Base-by-base conservation (phyloP, 2,888 invertebrate species). In the Pyrrhosoma nymphula region DNA sequence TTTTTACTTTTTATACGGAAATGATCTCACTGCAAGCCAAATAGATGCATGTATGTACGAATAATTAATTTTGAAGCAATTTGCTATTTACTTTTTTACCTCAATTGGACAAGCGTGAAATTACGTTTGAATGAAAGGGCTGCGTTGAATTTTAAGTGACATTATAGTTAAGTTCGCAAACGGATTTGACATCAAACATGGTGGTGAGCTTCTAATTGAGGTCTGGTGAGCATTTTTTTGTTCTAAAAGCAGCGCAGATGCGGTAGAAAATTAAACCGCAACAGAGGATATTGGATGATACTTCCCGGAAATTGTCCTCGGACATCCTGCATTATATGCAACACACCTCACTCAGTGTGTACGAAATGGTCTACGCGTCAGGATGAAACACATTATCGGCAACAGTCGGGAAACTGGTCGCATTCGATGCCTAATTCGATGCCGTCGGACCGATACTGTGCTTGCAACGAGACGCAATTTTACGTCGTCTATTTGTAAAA, bases 251-350 rank as follows among this genome's bases (percentile, higher is more conserved):
- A 10, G 12, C 1, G 16, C n/a, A 69, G 14, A 60, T 20, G n/a
- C n/a, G n/a, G 47, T 69, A 23, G 69, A 10, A 10, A 12, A 1
- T n/a, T 0, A 69, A 69, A n/a, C 69, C 26, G 69, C 69, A n/a
- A 1, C n/a, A 69, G 69, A 3, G 69, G n/a, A 69, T 69, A 69
- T 69, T 69, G n/a, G 69, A 69, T 69, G 20, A 69, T n/a, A 2
- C n/a, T 12, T 26, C 12, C 69, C 69, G 69, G 8, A 63, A 69
- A 39, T 23, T 63, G 47, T 47, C 63, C 8, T 6, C 1, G 16
- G 26, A 26, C 69, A 93, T 93, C 93, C 93, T 93, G 26, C 35
- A n/a, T 47, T 16, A 18, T 47, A 93, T 39, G 93, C 93, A 93
- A 93, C 93, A 47, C n/a, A 16, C 39, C 0, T 16, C 16, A 16